Base-by-base conservation (phyloP, 2,113 vertebrate genomes). In the Australoheros scitulus region DNA sequence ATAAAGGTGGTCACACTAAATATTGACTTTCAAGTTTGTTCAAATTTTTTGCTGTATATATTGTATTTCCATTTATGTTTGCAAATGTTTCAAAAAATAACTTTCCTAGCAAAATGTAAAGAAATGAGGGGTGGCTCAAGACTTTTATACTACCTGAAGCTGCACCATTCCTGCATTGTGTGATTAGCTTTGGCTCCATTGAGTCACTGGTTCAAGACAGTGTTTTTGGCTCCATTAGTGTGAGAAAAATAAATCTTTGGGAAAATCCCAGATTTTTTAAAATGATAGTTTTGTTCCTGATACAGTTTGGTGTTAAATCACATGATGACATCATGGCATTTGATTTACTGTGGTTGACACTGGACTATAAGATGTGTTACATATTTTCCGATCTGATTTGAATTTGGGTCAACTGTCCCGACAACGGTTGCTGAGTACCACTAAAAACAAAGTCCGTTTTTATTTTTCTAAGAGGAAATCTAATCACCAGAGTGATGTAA, bases 401-500 rank as follows among this genome's bases (percentile, higher is more conserved):
- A 47, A 34, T 56, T 61, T 50, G n/a, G 68, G 78, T 87, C 75
- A 68, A 78, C 61, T 79, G 70, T 82, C 68, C 22, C 83, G 85
- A 87, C 78, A 76, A 63, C 15, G 34, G 72, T 77, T 32, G 57
- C 50, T 24, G 20, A 17, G 80, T 55, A 61, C 34, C 58, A 75
- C 47, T 32, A 64, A 90, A 80, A 91, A 83, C 86, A 79, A 81
- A 79, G 32, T 90, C 81, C 90, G 86, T 83, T 92, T 89, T 85
- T 85, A 26, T 88, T 91, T 68, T 78, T 20, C 29, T 38, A 11
- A 63, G 68, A 83, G 61, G 80, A 92, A 90, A 87, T 80, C 22
- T 81, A 87, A 93, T 91, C 61, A 87, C 1, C 11, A 24, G 56
- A 80, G 61, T 90, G 85, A 92, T 81, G 83, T 94, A 72, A 84